These are phyloP conservation scores for Alligator sinensis DNA, from an alignment of 2,113 vertebrate genomes.

Conservation along the genomic window DNA sequence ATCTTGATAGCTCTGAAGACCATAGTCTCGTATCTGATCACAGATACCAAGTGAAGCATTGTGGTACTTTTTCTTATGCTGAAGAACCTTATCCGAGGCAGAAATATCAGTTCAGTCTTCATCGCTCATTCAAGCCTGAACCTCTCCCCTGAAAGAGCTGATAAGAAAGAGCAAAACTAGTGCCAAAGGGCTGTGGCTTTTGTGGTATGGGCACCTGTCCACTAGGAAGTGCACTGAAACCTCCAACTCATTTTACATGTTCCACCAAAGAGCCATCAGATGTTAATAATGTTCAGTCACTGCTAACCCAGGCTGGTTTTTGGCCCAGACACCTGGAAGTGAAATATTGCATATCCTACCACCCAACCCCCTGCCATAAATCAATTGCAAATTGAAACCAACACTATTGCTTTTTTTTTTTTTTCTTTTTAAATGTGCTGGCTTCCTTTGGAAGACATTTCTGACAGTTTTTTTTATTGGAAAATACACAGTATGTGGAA, in stretches of 20 bases:
- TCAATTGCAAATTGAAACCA: conserved; percentile 42
- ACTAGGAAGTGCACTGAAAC: conserved; percentile 61
- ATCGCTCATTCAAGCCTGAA: rapidly evolving
- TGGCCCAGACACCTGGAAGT: conserved; percentile 48
- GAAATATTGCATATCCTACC: conserved; percentile 49
- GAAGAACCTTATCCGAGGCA: not conserved
- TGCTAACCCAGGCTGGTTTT: conserved; percentile 57
- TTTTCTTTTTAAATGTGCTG: not conserved
- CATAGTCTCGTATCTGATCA: not conserved
- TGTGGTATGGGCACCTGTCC: conserved; percentile 68
- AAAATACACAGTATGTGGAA: not conserved
- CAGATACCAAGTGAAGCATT: not conserved
- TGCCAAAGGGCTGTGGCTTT: conserved; percentile 58
- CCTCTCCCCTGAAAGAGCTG: conserved; percentile 2
- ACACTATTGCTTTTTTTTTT: conserved; percentile 36
- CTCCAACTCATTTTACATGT: conserved; percentile 23
- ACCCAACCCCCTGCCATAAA: not conserved
- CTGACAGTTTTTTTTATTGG: conserved; percentile 32
- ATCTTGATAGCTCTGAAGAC: not conserved
- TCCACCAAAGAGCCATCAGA: conserved; percentile 61
- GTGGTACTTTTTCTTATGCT: not conserved
- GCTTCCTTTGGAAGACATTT: conserved; percentile 57
- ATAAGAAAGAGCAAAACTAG: not conserved
- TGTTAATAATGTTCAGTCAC: conserved; percentile 57
- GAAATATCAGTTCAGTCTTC: not conserved